Evolutionary conservation across 1,140 invertebrate species (phyloP).

Genomic region (Vanessa tameamea): DNA sequence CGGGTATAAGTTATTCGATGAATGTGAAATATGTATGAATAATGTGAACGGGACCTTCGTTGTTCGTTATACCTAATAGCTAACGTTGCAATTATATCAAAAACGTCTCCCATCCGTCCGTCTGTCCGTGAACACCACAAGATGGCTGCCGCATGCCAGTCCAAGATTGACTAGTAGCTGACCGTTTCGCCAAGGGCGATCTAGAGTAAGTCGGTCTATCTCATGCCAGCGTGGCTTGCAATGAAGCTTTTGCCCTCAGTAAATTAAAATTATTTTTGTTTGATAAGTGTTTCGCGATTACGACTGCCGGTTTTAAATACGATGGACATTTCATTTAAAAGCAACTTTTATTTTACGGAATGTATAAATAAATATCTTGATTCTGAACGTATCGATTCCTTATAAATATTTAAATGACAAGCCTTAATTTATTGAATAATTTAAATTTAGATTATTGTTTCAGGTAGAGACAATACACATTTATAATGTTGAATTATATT

Average conservation of each 20-base stretch:
- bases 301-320: constrained; percentile 44
- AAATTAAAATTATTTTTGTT: constrained; percentile 76
- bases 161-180: constrained; percentile 78
- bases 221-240: constrained; percentile 57
- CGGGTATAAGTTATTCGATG: neutral
- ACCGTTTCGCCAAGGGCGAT: constrained; percentile 70
- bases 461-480: neutral
- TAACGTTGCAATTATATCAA: constrained; percentile 69
- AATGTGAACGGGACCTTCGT: constrained; percentile 16
- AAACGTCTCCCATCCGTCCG: constrained; percentile 62
- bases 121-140: constrained; percentile 52
- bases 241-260: constrained; percentile 63
- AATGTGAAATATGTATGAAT: constrained; percentile 25
- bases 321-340: constrained; percentile 38
- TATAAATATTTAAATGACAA: constrained; percentile 31
- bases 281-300: constrained; percentile 64
- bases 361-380: constrained; percentile 23
- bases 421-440: constrained; percentile 24
- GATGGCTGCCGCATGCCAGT: constrained; percentile 70
- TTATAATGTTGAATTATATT: no score
- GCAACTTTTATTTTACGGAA: constrained; percentile 32
- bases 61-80: constrained; percentile 60
- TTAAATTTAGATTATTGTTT: constrained; percentile 3
- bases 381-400: constrained; percentile 28
- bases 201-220: constrained; percentile 61